Percentiles rank a stretch among this genome's conserved stretches.
phyloP scores from a whole-genome alignment of 2,113 vertebrate species.

The Tupaia tana region DNA sequence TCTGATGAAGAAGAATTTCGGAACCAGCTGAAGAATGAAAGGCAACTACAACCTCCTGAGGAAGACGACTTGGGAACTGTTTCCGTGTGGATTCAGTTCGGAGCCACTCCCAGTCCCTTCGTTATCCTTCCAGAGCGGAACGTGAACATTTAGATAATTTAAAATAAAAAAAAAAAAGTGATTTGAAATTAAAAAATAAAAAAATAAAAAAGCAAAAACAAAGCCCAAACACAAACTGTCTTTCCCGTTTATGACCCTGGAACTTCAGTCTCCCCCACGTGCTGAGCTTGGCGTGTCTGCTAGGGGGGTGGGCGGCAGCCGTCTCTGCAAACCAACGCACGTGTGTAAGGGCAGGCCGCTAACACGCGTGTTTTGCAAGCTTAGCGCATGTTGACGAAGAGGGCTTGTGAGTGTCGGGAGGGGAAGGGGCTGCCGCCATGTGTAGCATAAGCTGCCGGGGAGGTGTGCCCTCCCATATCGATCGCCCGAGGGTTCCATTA shows the following conservation, averaged over 20 bases:
- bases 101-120: too few relatives aligned
- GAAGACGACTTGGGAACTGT: too few relatives aligned
- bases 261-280: neutral
- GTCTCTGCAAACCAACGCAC: rapidly evolving
- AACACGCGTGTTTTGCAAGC: neutral
- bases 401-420: neutral
- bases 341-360: neutral
- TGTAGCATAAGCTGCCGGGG: neutral
- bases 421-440: neutral
- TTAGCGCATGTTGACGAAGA: neutral
- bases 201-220: too few relatives aligned
- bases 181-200: too few relatives aligned
- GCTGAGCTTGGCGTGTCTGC: neutral
- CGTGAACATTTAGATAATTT: too few relatives aligned
- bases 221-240: neutral
- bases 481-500: conserved; percentile 33
- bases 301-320: neutral
- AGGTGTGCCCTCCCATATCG: neutral
- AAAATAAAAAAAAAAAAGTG: too few relatives aligned
- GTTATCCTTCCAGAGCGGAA: too few relatives aligned
- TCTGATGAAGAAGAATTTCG: too few relatives aligned
- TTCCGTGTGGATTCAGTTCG: too few relatives aligned
- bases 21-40: too few relatives aligned
- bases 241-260: neutral
- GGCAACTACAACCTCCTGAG: too few relatives aligned